A percentile compares a stretch with the other conserved stretches of the same genome.
Conservation (phyloP, 1,140 invertebrate species). For the Zaprionus camerounensis region DNA sequence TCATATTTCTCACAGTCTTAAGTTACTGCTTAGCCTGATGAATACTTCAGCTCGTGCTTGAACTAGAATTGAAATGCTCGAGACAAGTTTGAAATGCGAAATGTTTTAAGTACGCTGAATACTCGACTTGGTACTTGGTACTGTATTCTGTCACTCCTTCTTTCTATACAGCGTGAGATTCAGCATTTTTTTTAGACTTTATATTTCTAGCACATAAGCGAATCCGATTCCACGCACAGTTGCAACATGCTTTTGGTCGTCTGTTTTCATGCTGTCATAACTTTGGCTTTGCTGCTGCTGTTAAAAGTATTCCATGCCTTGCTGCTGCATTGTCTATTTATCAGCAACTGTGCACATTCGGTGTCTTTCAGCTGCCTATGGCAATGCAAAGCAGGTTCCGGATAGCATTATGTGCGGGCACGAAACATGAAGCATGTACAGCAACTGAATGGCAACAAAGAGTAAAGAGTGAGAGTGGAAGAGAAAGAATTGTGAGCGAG, state of each 20-base stretch:
- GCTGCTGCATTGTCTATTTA: conserved; percentile 16
- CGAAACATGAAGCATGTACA: not conserved
- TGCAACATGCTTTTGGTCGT: not conserved
- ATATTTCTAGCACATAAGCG: conserved; percentile 1
- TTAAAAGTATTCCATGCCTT: conserved; percentile 14
- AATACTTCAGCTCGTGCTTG: not conserved
- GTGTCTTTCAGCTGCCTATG: conserved; percentile 6
- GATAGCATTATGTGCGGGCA: conserved; percentile 11
- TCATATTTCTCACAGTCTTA: not conserved
- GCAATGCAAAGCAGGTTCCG: conserved; percentile 25
- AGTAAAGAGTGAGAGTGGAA: not conserved
- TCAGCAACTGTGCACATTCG: conserved; percentile 17
- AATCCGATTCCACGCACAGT: not conserved
- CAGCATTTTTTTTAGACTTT: not conserved
- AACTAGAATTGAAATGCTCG: not conserved
- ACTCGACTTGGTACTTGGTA: not conserved
- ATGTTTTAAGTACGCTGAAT: not conserved
- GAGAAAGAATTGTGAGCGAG: not conserved
- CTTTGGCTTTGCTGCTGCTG: conserved; percentile 23
- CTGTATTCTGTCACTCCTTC: not conserved
- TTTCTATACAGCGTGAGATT: not conserved
- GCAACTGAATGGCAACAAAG: not conserved
- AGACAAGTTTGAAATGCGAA: not conserved
- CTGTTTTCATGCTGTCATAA: conserved; percentile 17
- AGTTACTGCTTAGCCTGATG: not conserved